Evolutionary conservation across 2,888 invertebrate genomes (phyloP).

Genomic region (Chrysodeixis includens): DNA sequence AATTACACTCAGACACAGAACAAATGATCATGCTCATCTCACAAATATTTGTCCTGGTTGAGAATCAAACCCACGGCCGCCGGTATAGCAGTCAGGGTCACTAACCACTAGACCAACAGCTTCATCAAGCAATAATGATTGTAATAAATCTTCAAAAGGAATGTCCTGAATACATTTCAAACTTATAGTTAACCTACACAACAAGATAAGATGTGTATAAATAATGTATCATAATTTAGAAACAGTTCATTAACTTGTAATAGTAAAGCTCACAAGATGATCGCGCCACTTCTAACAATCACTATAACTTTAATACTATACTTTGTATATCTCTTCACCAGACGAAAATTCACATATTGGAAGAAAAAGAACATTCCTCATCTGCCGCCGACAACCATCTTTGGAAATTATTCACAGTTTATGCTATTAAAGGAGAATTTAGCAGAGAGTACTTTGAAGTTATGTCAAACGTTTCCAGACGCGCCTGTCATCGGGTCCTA

Average conservation of each 20-base stretch:
- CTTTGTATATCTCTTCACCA: constrained; percentile 52
- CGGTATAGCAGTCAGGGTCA: too few relatives aligned
- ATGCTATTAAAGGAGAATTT: constrained; percentile 65
- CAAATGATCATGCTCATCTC: too few relatives aligned
- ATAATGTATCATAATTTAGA: not conserved
- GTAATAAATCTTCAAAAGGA: too few relatives aligned
- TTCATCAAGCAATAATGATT: too few relatives aligned
- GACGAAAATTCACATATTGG: constrained; percentile 71
- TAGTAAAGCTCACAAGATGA: constrained; percentile 38
- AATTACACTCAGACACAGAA: too few relatives aligned
- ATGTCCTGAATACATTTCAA: too few relatives aligned
- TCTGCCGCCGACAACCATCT: constrained; percentile 63
- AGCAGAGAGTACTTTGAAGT: constrained; percentile 57
- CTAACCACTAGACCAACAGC: too few relatives aligned
- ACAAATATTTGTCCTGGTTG: too few relatives aligned
- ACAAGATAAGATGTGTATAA: constrained; percentile 6
- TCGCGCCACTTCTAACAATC: constrained; percentile 18
- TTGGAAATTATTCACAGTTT: constrained; percentile 73
- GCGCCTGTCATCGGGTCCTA: constrained; percentile 74
- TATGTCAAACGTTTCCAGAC: constrained; percentile 69
- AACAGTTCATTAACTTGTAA: not conserved
- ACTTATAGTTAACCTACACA: not conserved
- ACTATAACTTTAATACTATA: constrained; percentile 26
- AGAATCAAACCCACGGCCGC: too few relatives aligned
- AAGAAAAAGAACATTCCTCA: constrained; percentile 66